phyloP scores from a whole-genome alignment of 2,888 invertebrate species.

The Cataglyphis rosenhaueri region DNA sequence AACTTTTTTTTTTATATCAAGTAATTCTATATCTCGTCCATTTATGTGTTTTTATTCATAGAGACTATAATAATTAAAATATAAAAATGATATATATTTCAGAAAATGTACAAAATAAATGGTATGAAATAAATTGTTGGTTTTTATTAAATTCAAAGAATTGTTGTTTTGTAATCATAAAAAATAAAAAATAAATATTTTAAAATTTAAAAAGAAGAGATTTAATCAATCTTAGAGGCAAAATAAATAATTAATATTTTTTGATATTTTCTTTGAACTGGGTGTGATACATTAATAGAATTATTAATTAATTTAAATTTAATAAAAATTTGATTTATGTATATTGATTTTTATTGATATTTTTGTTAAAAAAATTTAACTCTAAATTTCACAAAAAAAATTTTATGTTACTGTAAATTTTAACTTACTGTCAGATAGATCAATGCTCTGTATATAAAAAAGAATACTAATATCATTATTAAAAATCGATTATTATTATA shows the following conservation, averaged over 20 bases:
- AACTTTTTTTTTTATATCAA: neutral
- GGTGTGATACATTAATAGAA: neutral
- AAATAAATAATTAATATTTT: neutral
- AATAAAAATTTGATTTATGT: neutral
- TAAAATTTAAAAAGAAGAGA: neutral
- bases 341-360: neutral
- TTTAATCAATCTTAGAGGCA: neutral
- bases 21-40: neutral
- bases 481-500: neutral
- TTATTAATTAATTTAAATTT: neutral
- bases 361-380: neutral
- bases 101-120: neutral
- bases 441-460: neutral
- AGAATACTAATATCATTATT: neutral
- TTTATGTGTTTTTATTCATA: neutral
- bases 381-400: neutral
- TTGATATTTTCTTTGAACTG: neutral
- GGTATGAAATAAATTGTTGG: neutral
- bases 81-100: neutral
- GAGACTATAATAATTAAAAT: neutral
- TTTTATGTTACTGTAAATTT: neutral
- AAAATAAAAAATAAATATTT: neutral
- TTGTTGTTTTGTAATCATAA: neutral
- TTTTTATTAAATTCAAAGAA: neutral
- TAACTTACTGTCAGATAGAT: neutral